Conservation (phyloP, 2,888 invertebrate species). For the Exocentrus adspersus region DNA sequence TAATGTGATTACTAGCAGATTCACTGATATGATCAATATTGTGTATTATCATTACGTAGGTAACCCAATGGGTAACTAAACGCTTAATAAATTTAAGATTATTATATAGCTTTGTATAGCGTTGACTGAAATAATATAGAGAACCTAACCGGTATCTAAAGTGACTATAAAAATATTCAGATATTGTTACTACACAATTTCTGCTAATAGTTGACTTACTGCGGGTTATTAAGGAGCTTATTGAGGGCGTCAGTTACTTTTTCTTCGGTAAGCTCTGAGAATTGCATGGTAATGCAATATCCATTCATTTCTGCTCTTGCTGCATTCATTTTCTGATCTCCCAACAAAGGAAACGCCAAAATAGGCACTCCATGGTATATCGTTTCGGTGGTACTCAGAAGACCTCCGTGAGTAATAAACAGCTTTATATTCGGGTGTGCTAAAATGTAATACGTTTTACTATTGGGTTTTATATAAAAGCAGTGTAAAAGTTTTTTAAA, state of each 20-base stretch:
- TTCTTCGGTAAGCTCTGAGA: constrained; percentile 63
- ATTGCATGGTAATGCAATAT: constrained; percentile 54
- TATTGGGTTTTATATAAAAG: neutral
- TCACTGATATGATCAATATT: too few relatives aligned
- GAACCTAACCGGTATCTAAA: too few relatives aligned
- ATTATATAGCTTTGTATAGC: too few relatives aligned
- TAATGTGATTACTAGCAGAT: too few relatives aligned
- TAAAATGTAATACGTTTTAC: neutral
- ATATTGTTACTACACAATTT: too few relatives aligned
- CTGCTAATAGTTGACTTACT: neutral
- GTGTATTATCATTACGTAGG: too few relatives aligned
- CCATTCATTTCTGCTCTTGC: constrained; percentile 60
- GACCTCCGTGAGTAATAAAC: constrained; percentile 53
- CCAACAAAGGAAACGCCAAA: constrained; percentile 42
- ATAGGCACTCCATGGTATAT: constrained; percentile 44
- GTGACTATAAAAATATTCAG: too few relatives aligned
- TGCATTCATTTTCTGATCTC: constrained; percentile 59
- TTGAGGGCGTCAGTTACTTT: constrained; percentile 57
- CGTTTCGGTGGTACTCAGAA: constrained; percentile 46
- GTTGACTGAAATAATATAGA: too few relatives aligned
- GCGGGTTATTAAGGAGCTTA: constrained; percentile 43
- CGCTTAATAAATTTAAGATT: too few relatives aligned
- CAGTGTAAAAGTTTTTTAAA: too few relatives aligned
- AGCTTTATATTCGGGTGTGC: constrained; percentile 50
- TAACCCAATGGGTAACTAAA: too few relatives aligned